Base-by-base conservation (phyloP, 2,888 invertebrate species). In the Prosapia bicincta region DNA sequence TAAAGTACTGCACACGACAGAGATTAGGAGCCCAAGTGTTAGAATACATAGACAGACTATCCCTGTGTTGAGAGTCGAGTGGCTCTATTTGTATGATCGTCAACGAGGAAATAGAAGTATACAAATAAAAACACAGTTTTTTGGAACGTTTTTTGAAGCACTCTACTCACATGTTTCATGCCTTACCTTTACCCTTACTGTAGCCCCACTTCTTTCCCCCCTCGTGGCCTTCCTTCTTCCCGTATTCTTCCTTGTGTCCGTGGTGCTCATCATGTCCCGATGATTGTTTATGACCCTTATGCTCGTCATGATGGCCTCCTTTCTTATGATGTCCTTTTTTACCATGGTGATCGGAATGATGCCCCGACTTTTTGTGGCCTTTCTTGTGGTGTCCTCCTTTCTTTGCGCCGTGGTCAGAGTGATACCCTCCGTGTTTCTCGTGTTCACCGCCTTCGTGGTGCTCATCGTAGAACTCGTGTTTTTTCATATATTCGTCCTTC, bases 381-480 rank as follows among this genome's bases (percentile, higher is more conserved):
- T 78, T 79, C 72, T 81, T 79, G 73, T 81, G 76, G 66, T 80
- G 79, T 25, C 77, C 78, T n/a, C 80, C 87, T 82, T 88, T 87
- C 78, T 86, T 83, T 75, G 83, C 83, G 66, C 86, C 85, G 75
- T 88, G 86, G 65, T 90, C 88, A 25, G 88, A 84, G 78, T 88
- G 86, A 82, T 85, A 89, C 0, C 88, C 91, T 0, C 91, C 91
- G 76, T 90, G 88, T 78, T 90, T 91, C 80, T 90, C 91, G 68
- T 88, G 87, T 26, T 90, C 91, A 0, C 87, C 89, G 1, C 89
- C 90, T 78, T 92, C 92, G 30, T 92, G 89, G 76, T 90, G 90
- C 83, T 92, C 92, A 82, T 93, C 92, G 82, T 90, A 93, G 86
- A 92, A 93, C 82, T 92, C 92, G 32, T 91, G 90, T 77, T 91